A percentile compares a stretch with the other conserved stretches of the same genome.
Conservation (phyloP, 1,140 invertebrate genomes). For the Bactericera cockerelli region DNA sequence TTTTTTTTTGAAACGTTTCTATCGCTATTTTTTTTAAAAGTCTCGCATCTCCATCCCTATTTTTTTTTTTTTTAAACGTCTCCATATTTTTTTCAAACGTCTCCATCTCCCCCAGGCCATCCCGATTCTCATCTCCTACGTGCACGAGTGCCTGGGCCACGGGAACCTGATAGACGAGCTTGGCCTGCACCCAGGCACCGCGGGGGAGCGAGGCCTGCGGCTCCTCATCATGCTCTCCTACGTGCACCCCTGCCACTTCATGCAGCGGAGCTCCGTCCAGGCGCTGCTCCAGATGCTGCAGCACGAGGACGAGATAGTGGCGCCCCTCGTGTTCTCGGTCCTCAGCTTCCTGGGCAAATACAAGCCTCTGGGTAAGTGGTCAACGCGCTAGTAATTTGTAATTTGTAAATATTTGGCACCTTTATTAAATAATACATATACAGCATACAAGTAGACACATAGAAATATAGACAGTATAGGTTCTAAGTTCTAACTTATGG, state of each 20-base stretch:
- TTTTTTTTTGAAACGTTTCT: too few relatives aligned
- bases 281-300: constrained; percentile 62
- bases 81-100: too few relatives aligned
- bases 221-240: constrained; percentile 34
- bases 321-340: constrained; percentile 62
- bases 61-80: too few relatives aligned
- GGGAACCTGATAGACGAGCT: constrained; percentile 54
- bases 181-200: constrained; percentile 58
- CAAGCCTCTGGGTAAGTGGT: constrained; percentile 56
- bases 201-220: constrained; percentile 65
- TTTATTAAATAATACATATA: too few relatives aligned
- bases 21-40: too few relatives aligned
- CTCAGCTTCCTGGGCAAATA: constrained; percentile 79
- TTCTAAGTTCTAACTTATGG: too few relatives aligned
- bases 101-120: constrained; percentile 14
- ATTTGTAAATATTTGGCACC: too few relatives aligned
- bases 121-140: constrained; percentile 45
- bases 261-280: constrained; percentile 66
- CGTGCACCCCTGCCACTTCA: constrained; percentile 83
- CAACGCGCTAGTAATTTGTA: too few relatives aligned
- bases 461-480: too few relatives aligned
- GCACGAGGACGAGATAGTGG: constrained; percentile 65
- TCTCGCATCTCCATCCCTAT: too few relatives aligned
- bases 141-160: constrained; percentile 49
- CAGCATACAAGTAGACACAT: too few relatives aligned